These are phyloP conservation scores for Tridacna gigas DNA, from an alignment of 2,888 invertebrate genomes.

Conservation along the genomic window DNA sequence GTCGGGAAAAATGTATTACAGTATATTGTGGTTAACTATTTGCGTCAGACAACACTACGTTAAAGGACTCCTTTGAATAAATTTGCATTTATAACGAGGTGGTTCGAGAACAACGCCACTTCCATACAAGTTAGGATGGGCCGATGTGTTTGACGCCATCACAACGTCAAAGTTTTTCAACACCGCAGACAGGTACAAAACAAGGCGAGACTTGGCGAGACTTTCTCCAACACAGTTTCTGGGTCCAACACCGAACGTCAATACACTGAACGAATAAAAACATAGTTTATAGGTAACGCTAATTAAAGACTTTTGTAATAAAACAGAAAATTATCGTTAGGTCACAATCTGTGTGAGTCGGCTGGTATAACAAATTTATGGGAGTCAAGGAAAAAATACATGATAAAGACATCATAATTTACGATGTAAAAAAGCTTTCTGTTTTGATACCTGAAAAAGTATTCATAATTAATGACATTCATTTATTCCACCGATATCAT, in stretches of 20 bases:
- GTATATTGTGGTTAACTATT: no score
- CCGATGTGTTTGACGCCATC: not conserved
- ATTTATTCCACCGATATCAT: no score
- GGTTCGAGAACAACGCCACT: constrained; percentile 13
- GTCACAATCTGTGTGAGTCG: no score
- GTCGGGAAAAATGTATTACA: no score
- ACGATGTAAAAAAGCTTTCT: no score
- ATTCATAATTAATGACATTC: no score
- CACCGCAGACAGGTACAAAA: not conserved
- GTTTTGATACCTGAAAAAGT: no score
- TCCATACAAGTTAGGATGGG: not conserved
- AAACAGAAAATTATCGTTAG: not conserved
- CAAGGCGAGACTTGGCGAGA: constrained; percentile 2
- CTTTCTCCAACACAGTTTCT: not conserved
- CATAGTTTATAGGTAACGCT: no score
- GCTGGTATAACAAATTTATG: no score
- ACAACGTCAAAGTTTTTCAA: not conserved
- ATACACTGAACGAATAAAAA: not conserved
- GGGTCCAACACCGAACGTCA: constrained; percentile 7
- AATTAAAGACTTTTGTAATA: not conserved
- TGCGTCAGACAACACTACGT: no score
- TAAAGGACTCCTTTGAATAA: not conserved
- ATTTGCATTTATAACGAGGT: constrained; percentile 1
- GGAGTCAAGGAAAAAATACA: no score
- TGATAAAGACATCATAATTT: no score